Conservation (phyloP, 1,140 invertebrate genomes). For the Oncopeltus fasciatus region DNA sequence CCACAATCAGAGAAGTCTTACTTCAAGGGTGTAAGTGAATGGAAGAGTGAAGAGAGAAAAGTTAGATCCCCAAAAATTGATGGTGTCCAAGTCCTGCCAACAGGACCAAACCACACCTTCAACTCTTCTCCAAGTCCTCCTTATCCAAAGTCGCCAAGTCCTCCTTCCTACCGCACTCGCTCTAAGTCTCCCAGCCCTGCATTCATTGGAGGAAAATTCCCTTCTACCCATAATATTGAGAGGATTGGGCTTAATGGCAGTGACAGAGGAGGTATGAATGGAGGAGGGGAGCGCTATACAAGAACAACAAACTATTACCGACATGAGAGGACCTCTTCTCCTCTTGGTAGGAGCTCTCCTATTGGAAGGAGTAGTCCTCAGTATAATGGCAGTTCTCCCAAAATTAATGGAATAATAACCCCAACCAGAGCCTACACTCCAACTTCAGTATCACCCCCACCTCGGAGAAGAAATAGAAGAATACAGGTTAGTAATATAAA, state of each 20-base stretch:
- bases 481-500: constrained; percentile 1
- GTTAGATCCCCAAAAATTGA: constrained; percentile 8
- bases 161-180: background rate
- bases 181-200: constrained; percentile 23
- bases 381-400: constrained; percentile 16
- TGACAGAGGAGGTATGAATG: constrained; percentile 15
- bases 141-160: constrained; percentile 19
- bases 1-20: constrained; percentile 33
- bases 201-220: constrained; percentile 18
- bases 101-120: constrained; percentile 26
- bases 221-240: constrained; percentile 24
- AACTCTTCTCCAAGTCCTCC: constrained; percentile 20
- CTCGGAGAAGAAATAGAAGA: constrained; percentile 10
- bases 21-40: constrained; percentile 58
- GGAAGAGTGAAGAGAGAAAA: constrained; percentile 34
- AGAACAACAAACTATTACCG: constrained; percentile 18
- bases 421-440: constrained; percentile 15
- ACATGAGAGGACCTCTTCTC: constrained; percentile 15
- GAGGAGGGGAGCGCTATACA: constrained; percentile 16
- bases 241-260: no score
- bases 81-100: constrained; percentile 25
- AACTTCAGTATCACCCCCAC: constrained; percentile 14
- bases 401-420: constrained; percentile 11
- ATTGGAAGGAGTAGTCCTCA: constrained; percentile 5
- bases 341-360: constrained; percentile 2